These are phyloP conservation scores for Montipora capricornis DNA, from an alignment of 64 coral and sea anemone genomes.

Conservation along the genomic window DNA sequence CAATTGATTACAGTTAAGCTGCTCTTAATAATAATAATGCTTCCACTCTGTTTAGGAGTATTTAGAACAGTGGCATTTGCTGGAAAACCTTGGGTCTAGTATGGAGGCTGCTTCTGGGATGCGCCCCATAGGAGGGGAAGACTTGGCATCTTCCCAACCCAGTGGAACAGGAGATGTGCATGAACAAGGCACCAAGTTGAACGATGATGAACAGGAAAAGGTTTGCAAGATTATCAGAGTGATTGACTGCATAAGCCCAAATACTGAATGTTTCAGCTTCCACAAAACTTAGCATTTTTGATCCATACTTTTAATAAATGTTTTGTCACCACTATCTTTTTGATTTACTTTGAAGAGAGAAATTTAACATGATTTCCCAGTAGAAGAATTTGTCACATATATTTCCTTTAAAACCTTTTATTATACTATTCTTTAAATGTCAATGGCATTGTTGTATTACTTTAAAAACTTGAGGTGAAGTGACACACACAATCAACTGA, in stretches of 20 bases:
- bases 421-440: too few relatives aligned
- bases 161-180: not conserved
- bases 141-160: constrained; percentile 3
- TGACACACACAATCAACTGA: too few relatives aligned
- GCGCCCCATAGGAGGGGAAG: not conserved
- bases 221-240: not conserved
- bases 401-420: too few relatives aligned
- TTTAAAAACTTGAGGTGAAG: too few relatives aligned
- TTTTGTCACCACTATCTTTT: too few relatives aligned
- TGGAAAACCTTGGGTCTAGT: constrained; percentile 57
- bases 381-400: too few relatives aligned
- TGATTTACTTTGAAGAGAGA: too few relatives aligned
- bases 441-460: too few relatives aligned
- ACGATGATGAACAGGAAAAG: constrained; percentile 14
- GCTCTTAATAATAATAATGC: not conserved
- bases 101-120: not conserved
- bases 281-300: not conserved
- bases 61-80: constrained; percentile 59
- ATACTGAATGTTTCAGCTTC: not conserved
- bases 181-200: not conserved
- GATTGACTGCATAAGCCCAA: too few relatives aligned
- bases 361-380: too few relatives aligned
- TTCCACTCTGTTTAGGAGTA: constrained; percentile 41
- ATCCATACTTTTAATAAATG: too few relatives aligned
- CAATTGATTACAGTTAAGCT: not conserved